A percentile compares a stretch with the other conserved stretches of the same genome.
Conservation (phyloP, 2,888 invertebrate genomes). For the Augiades crinisus region DNA sequence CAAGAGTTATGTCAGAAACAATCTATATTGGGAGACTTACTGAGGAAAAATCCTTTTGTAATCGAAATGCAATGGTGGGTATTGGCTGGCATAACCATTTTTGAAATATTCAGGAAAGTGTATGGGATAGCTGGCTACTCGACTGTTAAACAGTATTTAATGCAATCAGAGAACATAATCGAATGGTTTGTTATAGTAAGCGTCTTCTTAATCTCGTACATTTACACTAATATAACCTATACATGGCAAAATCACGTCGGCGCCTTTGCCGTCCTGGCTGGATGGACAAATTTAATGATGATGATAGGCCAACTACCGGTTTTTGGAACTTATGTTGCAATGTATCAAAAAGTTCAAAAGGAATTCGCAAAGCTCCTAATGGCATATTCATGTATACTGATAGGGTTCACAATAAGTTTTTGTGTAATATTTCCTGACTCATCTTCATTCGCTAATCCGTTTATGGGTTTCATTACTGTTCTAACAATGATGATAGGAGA, state of each 20-base stretch:
- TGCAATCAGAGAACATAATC: slow-evolving; percentile 91
- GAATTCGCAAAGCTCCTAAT: slow-evolving; percentile 93
- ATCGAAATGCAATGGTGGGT: slow-evolving; percentile 94
- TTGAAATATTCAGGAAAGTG: slow-evolving; percentile 90
- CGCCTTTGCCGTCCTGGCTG: slow-evolving; percentile 91
- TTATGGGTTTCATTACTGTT: slow-evolving; percentile 92
- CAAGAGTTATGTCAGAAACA: slow-evolving; percentile 89
- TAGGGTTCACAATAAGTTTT: slow-evolving; percentile 93
- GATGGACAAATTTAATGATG: slow-evolving; percentile 95
- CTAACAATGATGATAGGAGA: slow-evolving; percentile 95
- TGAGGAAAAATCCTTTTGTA: slow-evolving; percentile 87
- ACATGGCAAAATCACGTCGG: slow-evolving; percentile 94
- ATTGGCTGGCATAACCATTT: slow-evolving; percentile 87
- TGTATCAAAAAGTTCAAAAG: slow-evolving; percentile 93
- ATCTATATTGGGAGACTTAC: slow-evolving; percentile 87
- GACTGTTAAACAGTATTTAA: slow-evolving; percentile 90
- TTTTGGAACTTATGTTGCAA: slow-evolving; percentile 94
- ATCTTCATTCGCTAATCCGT: slow-evolving; percentile 90
- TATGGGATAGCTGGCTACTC: slow-evolving; percentile 92
- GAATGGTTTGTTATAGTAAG: slow-evolving; percentile 94
- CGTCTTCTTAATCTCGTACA: slow-evolving; percentile 91
- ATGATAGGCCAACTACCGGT: slow-evolving; percentile 94
- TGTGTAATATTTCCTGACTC: slow-evolving; percentile 93
- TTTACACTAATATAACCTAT: slow-evolving; percentile 87
- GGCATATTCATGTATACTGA: slow-evolving; percentile 91